These are phyloP conservation scores for Drosophila stalkeri DNA, from an alignment of 2,888 invertebrate species.

Conservation along the genomic window DNA sequence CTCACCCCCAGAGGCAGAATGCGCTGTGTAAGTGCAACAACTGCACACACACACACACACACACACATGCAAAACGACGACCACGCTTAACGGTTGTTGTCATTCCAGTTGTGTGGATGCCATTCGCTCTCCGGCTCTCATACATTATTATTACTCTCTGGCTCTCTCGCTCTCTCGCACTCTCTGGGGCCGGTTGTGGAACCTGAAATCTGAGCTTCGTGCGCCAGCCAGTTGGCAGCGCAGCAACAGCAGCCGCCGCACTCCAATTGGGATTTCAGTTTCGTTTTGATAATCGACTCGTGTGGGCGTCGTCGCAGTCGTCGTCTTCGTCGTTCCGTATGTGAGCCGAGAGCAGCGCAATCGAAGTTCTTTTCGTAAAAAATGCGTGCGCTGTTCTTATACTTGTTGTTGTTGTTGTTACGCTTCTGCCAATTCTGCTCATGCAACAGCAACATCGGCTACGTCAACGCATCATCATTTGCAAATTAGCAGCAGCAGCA, in stretches of 20 bases:
- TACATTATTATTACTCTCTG: not conserved
- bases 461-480: conserved; percentile 55
- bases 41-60: conserved; percentile 23
- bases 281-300: conserved; percentile 69
- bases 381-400: conserved; percentile 52
- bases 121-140: conserved; percentile 31
- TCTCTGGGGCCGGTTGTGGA: conserved; percentile 46
- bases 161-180: not conserved
- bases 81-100: conserved; percentile 54
- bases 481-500: conserved; percentile 62
- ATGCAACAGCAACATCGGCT: conserved; percentile 43
- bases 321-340: conserved; percentile 39
- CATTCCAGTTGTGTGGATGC: conserved; percentile 67
- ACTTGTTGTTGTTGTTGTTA: conserved; percentile 33
- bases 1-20: conserved; percentile 20
- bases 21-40: conserved; percentile 37
- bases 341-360: conserved; percentile 29
- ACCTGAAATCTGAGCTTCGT: conserved; percentile 74
- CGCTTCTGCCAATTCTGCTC: conserved; percentile 39
- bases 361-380: conserved; percentile 44
- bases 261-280: conserved; percentile 62
- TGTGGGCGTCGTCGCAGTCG: conserved; percentile 64
- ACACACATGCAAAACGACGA: conserved; percentile 12
- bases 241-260: conserved; percentile 40
- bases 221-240: conserved; percentile 59